Conservation (phyloP, 2,113 vertebrate genomes). For the Thoracochromis brauschi region DNA sequence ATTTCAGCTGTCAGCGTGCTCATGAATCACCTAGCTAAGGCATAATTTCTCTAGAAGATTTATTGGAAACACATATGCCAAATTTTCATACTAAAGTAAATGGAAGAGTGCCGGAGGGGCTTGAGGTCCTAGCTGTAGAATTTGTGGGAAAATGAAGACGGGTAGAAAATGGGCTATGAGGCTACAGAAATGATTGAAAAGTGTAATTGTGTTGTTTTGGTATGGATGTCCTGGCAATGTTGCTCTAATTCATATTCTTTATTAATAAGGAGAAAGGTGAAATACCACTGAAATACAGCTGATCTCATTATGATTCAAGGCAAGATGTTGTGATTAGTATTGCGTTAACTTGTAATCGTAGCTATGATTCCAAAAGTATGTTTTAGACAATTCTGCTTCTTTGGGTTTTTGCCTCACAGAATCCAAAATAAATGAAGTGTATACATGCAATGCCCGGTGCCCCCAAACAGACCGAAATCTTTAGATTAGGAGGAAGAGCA, state of each 20-base stretch:
- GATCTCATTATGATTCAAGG: background rate
- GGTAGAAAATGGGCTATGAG: background rate
- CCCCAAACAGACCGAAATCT: background rate
- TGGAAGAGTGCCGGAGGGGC: conserved; percentile 34
- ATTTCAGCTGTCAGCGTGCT: conserved; percentile 73
- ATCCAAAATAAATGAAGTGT: background rate
- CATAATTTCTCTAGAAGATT: conserved; percentile 72
- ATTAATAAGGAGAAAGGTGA: background rate
- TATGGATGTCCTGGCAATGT: background rate
- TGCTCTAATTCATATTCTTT: background rate
- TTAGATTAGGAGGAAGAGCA: accelerated
- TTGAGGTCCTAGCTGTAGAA: conserved; percentile 3
- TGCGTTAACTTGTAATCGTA: background rate
- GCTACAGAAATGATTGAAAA: background rate
- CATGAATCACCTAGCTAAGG: conserved; percentile 74
- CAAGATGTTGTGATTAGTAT: background rate
- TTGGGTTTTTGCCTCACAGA: background rate
- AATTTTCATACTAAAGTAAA: conserved; percentile 63
- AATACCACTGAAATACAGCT: background rate
- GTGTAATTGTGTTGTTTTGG: background rate
- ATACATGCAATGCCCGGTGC: background rate
- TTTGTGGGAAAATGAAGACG: conserved; percentile 13
- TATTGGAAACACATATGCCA: conserved; percentile 67
- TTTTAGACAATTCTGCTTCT: background rate
- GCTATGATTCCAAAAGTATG: background rate